A percentile compares a stretch with the other conserved stretches of the same genome.
Evolutionary conservation across 2,113 vertebrate species (phyloP).

Genomic region (Vidua macroura): DNA sequence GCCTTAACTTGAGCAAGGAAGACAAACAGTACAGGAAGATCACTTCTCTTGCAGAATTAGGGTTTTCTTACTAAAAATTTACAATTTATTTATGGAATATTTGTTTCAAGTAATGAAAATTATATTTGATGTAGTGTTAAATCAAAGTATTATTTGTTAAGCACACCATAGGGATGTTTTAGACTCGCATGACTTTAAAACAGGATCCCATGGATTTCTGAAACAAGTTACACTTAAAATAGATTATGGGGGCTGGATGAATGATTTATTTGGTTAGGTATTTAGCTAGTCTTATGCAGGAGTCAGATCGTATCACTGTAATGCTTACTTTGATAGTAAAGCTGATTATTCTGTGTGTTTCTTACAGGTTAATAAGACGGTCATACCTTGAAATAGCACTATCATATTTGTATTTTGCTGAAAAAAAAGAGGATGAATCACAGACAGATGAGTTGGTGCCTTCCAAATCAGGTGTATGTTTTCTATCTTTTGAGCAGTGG

Average conservation of each 20-base stretch:
- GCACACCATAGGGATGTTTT: neutral
- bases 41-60: neutral
- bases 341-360: neutral
- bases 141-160: neutral
- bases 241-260: neutral
- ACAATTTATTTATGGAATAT: neutral
- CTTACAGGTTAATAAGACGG: conserved; percentile 76
- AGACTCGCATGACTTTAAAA: neutral
- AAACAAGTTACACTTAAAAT: neutral
- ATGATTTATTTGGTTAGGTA: neutral
- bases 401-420: conserved; percentile 66
- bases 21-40: neutral
- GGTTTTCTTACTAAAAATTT: neutral
- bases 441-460: neutral
- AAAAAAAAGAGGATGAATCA: conserved; percentile 4
- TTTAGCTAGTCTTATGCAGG: neutral
- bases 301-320: neutral
- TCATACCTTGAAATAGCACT: conserved; percentile 84
- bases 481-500: neutral
- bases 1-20: neutral
- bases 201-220: neutral
- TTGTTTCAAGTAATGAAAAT: neutral
- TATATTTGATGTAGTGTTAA: neutral
- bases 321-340: neutral
- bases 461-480: conserved; percentile 32